Conservation (phyloP, 2,888 invertebrate species). For the Palloptera scutellata region DNA sequence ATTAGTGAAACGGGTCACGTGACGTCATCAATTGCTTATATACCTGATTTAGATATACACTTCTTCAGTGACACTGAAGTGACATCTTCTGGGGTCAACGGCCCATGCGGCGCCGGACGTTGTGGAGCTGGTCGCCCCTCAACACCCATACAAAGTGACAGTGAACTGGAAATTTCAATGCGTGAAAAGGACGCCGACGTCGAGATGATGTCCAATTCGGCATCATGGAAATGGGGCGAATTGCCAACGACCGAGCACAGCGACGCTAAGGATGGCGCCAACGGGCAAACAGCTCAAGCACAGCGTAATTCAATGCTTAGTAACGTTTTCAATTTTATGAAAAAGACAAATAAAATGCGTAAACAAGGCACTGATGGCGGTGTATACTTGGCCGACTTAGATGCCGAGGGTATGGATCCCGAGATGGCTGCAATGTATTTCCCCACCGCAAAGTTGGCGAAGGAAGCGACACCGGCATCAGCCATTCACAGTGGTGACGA, state of each 20-base stretch:
- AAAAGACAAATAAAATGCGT: constrained; percentile 72
- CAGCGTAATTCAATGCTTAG: constrained; percentile 78
- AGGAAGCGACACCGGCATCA: constrained; percentile 25
- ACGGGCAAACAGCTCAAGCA: constrained; percentile 50
- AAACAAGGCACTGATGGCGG: constrained; percentile 69
- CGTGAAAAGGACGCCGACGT: constrained; percentile 60
- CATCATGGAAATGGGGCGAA: constrained; percentile 91
- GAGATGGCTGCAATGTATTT: constrained; percentile 89
- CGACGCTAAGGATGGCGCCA: constrained; percentile 35
- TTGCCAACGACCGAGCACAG: constrained; percentile 68
- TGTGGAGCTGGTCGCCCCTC: constrained; percentile 73
- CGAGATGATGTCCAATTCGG: constrained; percentile 53
- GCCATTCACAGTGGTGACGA: constrained; percentile 70
- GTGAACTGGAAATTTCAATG: constrained; percentile 81
- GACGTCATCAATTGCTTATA: constrained; percentile 57
- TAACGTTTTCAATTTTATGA: constrained; percentile 94
- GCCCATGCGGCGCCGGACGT: constrained; percentile 68
- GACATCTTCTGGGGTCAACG: constrained; percentile 74
- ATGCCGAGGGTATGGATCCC: constrained; percentile 89
- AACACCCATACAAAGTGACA: constrained; percentile 92
- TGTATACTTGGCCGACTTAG: constrained; percentile 89
- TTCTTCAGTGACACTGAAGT: constrained; percentile 95
- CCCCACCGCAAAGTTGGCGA: constrained; percentile 65
- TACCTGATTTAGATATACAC: constrained; percentile 75
- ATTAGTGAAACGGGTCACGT: constrained; percentile 47